Percentiles rank a stretch among this genome's conserved stretches.
These are phyloP conservation scores for Drosophila lacteicornis DNA, from an alignment of 1,140 invertebrate species.

Conservation along the genomic window DNA sequence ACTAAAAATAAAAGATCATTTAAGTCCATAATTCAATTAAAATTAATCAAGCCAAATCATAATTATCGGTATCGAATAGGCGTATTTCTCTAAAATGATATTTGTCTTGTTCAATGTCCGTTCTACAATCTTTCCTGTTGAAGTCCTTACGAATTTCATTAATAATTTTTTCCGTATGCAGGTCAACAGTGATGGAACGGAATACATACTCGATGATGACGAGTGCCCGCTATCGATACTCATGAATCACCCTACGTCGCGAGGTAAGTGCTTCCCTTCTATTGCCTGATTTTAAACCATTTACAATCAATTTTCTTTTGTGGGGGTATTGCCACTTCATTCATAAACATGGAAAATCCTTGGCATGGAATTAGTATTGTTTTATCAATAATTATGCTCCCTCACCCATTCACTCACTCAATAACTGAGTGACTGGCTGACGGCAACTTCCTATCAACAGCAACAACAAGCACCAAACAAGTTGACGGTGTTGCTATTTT, in stretches of 20 bases:
- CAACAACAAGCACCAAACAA: constrained; percentile 37
- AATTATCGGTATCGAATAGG: not conserved
- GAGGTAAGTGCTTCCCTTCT: constrained; percentile 88
- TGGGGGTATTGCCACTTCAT: constrained; percentile 52
- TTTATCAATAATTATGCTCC: constrained; percentile 84
- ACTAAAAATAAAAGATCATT: not conserved
- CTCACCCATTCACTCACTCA: constrained; percentile 17
- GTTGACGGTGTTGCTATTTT: constrained; percentile 66
- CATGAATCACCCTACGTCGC: constrained; percentile 94
- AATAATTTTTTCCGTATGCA: constrained; percentile 72
- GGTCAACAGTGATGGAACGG: constrained; percentile 90
- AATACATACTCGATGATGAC: constrained; percentile 98
- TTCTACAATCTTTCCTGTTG: not conserved
- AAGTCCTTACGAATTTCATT: not conserved
- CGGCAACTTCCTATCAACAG: constrained; percentile 39
- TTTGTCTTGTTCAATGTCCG: not conserved
- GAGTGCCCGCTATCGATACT: constrained; percentile 98
- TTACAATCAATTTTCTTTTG: constrained; percentile 68
- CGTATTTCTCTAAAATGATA: not conserved
- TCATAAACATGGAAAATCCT: constrained; percentile 63
- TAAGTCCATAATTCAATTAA: not conserved
- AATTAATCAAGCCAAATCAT: not conserved
- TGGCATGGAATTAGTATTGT: constrained; percentile 69
- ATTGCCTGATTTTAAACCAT: constrained; percentile 54
- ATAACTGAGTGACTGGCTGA: constrained; percentile 28